Evolutionary conservation across 2,797 vertebrate genomes (phyloP).

Genomic region (Paedocypris micromegethes): DNA sequence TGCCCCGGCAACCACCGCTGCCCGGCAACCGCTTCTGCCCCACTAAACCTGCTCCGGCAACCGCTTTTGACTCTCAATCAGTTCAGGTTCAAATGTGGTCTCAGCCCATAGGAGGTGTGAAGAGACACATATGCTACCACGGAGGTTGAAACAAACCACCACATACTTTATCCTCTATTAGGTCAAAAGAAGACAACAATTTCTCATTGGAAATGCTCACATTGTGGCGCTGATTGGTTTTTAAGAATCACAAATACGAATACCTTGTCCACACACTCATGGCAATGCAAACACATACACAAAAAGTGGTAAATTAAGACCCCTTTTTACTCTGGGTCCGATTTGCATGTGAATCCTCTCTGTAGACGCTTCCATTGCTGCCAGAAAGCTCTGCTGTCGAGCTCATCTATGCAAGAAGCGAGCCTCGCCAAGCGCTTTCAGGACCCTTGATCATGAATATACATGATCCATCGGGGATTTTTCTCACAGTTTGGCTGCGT

Average conservation of each 20-base stretch:
- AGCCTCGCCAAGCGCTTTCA: constrained; percentile 47
- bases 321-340: constrained; percentile 58
- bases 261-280: not conserved
- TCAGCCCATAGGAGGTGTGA: constrained; percentile 55
- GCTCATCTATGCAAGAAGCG: constrained; percentile 46
- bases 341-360: constrained; percentile 76
- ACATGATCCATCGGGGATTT: constrained; percentile 58
- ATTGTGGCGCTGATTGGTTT: not conserved
- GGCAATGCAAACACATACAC: not conserved
- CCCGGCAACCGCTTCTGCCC: constrained; percentile 66
- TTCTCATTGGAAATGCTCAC: too few relatives aligned
- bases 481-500: constrained; percentile 73
- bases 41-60: constrained; percentile 65
- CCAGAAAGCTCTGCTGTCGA: constrained; percentile 60
- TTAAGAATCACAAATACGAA: not conserved
- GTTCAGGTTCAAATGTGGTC: constrained; percentile 66
- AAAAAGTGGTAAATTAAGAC: constrained; percentile 62
- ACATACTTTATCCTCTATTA: constrained; percentile 3
- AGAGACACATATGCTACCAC: constrained; percentile 46
- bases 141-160: constrained; percentile 13
- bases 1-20: constrained; percentile 47
- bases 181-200: not conserved
- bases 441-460: constrained; percentile 61
- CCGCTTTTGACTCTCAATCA: constrained; percentile 68
- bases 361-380: constrained; percentile 65